A percentile compares a stretch with the other conserved stretches of the same genome.
Conservation (phyloP, 2,888 invertebrate species). For the Dendrolimus pini region DNA sequence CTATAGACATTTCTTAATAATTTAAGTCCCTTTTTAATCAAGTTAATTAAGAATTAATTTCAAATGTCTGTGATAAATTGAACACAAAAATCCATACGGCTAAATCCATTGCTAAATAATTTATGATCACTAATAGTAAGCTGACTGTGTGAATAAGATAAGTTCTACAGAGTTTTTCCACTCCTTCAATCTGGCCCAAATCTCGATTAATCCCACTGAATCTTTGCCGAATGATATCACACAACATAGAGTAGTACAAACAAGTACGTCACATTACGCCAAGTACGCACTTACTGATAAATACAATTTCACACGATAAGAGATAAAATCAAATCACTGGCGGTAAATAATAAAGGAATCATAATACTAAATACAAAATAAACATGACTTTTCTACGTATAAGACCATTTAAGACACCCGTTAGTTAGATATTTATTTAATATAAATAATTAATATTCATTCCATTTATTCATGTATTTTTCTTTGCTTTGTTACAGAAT, state of each 20-base stretch:
- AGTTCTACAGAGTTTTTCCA: slow-evolving; percentile 20
- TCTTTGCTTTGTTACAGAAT: too few relatives aligned
- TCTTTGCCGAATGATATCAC: slow-evolving; percentile 29
- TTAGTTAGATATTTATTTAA: too few relatives aligned
- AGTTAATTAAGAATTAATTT: too few relatives aligned
- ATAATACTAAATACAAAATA: too few relatives aligned
- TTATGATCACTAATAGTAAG: not conserved
- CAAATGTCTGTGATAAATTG: too few relatives aligned
- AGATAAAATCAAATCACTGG: not conserved
- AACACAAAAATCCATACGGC: not conserved
- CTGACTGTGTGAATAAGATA: not conserved
- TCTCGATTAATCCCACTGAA: slow-evolving; percentile 39
- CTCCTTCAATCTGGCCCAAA: slow-evolving; percentile 26
- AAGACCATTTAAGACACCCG: too few relatives aligned
- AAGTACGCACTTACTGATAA: not conserved
- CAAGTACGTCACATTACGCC: not conserved
- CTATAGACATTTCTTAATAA: too few relatives aligned
- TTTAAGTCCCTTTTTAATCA: too few relatives aligned
- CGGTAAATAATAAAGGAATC: not conserved
- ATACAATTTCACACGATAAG: not conserved
- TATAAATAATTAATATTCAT: too few relatives aligned
- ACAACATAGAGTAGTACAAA: not conserved
- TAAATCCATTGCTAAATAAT: not conserved
- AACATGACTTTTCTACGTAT: too few relatives aligned
- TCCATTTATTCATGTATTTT: too few relatives aligned